Conservation (phyloP, 1,140 invertebrate genomes). For the Harlomillsia oculata region DNA sequence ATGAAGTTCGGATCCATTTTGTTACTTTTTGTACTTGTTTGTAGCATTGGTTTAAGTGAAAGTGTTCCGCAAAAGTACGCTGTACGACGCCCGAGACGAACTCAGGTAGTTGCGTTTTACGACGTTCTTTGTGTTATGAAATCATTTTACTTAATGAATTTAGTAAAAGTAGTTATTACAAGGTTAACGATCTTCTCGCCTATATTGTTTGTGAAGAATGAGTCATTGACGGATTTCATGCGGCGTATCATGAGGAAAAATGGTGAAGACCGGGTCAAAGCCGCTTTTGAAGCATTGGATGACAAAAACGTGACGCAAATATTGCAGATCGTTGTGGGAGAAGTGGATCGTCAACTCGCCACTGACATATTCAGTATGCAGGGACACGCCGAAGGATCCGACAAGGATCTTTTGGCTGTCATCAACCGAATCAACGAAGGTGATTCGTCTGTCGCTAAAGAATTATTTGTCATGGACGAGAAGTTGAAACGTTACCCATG, state of each 20-base stretch:
- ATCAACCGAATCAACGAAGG: background rate
- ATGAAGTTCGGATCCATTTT: too few species aligned
- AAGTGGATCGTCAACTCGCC: constrained; percentile 1
- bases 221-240: background rate
- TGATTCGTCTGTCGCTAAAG: constrained; percentile 3
- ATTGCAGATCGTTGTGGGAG: background rate
- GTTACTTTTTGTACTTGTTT: too few species aligned
- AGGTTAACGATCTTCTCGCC: too few species aligned
- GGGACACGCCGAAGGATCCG: background rate
- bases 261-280: background rate
- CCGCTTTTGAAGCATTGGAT: constrained; percentile 8
- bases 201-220: too few species aligned
- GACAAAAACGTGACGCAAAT: constrained; percentile 3
- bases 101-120: too few species aligned
- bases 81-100: too few species aligned
- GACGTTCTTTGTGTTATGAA: too few species aligned
- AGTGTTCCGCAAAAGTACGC: too few species aligned
- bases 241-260: constrained; percentile 2
- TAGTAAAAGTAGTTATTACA: too few species aligned
- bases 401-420: background rate
- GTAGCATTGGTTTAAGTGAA: too few species aligned
- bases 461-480: constrained; percentile 15
- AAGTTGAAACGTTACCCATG: constrained; percentile 20
- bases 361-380: constrained; percentile 7
- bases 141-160: too few species aligned